Evolutionary conservation across 2,797 vertebrate species (phyloP).

Genomic region (Borostomias antarcticus): DNA sequence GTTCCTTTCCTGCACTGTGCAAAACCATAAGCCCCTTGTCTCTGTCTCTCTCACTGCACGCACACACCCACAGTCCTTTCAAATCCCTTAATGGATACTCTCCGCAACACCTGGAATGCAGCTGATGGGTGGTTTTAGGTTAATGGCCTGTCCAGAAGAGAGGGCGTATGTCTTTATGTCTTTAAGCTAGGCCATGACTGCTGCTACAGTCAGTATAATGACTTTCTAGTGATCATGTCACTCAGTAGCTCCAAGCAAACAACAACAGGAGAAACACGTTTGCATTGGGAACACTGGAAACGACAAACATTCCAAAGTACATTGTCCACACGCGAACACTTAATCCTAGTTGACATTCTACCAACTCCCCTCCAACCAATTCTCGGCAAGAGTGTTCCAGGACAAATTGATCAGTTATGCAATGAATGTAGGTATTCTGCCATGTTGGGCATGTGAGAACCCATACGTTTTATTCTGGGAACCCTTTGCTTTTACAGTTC

Average conservation of each 20-base stretch:
- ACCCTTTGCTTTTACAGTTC: not conserved
- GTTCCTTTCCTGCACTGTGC: conserved; percentile 11
- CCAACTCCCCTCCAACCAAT: not conserved
- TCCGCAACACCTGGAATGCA: too few relatives aligned
- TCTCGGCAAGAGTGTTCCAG: not conserved
- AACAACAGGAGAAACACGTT: not conserved
- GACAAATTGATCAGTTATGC: too few relatives aligned
- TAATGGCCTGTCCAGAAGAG: not conserved
- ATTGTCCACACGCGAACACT: not conserved
- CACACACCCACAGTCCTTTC: not conserved
- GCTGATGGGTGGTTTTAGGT: not conserved
- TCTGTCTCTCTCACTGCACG: not conserved
- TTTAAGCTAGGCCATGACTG: too few relatives aligned
- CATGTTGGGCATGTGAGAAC: conserved; percentile 9
- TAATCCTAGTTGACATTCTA: not conserved
- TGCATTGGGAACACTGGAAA: not conserved
- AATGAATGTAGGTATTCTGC: too few relatives aligned
- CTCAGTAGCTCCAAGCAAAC: too few relatives aligned
- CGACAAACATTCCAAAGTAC: not conserved
- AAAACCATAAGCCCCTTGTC: conserved; percentile 14
- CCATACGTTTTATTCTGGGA: not conserved
- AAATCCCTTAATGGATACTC: not conserved
- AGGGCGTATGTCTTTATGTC: too few relatives aligned
- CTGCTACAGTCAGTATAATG: too few relatives aligned
- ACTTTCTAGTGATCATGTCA: too few relatives aligned